Evolutionary conservation across 2,113 vertebrate genomes (phyloP).

Genomic region (Gasterosteus nipponicus): DNA sequence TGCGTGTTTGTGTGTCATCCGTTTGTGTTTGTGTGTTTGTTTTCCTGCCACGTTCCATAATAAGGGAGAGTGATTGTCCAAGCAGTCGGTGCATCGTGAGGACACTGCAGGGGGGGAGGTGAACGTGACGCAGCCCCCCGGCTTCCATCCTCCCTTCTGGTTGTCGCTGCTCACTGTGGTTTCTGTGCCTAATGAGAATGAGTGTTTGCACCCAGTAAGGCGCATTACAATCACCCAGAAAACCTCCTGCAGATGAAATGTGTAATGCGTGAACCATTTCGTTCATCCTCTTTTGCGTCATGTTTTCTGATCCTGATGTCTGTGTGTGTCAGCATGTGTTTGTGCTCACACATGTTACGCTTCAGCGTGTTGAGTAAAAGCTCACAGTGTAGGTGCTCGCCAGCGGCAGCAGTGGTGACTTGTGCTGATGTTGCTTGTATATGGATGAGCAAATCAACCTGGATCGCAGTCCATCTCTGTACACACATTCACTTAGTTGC

Average conservation of each 20-base stretch:
- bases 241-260: background rate
- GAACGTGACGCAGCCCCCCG: conserved; percentile 14
- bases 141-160: conserved; percentile 47
- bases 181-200: background rate
- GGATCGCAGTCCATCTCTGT: too few species aligned
- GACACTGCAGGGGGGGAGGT: conserved; percentile 53
- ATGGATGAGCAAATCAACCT: too few species aligned
- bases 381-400: too few species aligned
- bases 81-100: conserved; percentile 35
- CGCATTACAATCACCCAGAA: background rate
- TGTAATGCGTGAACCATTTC: conserved; percentile 1
- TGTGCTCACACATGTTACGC: background rate
- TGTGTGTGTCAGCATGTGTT: conserved; percentile 5
- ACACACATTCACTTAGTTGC: background rate
- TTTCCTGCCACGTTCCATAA: conserved; percentile 2
- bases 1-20: background rate
- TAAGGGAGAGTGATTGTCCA: conserved; percentile 25
- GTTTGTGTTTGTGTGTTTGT: background rate
- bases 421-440: too few species aligned
- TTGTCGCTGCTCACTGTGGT: background rate
- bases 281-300: background rate
- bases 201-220: background rate
- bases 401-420: too few species aligned
- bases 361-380: too few species aligned
- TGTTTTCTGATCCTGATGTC: background rate